Base-by-base conservation (phyloP, 2,888 invertebrate genomes). In the Tubulanus polymorphus region DNA sequence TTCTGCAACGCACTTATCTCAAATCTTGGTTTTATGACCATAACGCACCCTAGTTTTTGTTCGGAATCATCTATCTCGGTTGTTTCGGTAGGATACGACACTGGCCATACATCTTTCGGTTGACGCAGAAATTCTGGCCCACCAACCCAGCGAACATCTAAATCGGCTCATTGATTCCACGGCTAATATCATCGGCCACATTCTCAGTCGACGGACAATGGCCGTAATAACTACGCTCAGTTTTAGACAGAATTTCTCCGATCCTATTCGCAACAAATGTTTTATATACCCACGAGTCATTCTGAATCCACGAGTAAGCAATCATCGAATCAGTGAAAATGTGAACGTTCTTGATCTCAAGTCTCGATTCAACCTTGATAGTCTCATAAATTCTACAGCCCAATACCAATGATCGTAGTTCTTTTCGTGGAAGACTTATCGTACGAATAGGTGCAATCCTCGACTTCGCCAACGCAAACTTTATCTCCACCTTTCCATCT, bases 371-470 rank as follows among this genome's bases (percentile, higher is more conserved):
- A n/a, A n/a, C n/a, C n/a, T n/a, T n/a, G n/a, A n/a, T n/a, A n/a
- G n/a, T n/a, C n/a, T n/a, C n/a, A 5, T 51, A 51, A n/a, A 56
- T 28, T 28, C 56, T 52, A 10, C 52, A 46, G 8, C 37, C 46
- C n/a, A 56, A 6, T 6, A 53, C 28, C 12, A 37, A 35, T 10
- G 56, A 51, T 52, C 51, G 51, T 10, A 53, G 47, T 20, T 52
- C 52, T 29, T 49, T 25, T 47, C 56, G 45, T 6, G 48, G 56
- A 23, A 52, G 47, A 12, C 47, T 56, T n/a, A 37, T 48, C 37
- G 51, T 48, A 12, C 30, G 48, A 25, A 52, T 51, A 3, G 56
- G 56, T 3, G 56, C 56, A 8, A 48, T 27, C 6, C 48, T 6
- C 5, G 48, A 25, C 27, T 48, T 48, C 6, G 48, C n/a, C n/a